Evolutionary conservation across 1,140 invertebrate species (phyloP), one percentile per base, ranked within the genome.

Genomic region (Camponotus vicinus): DNA sequence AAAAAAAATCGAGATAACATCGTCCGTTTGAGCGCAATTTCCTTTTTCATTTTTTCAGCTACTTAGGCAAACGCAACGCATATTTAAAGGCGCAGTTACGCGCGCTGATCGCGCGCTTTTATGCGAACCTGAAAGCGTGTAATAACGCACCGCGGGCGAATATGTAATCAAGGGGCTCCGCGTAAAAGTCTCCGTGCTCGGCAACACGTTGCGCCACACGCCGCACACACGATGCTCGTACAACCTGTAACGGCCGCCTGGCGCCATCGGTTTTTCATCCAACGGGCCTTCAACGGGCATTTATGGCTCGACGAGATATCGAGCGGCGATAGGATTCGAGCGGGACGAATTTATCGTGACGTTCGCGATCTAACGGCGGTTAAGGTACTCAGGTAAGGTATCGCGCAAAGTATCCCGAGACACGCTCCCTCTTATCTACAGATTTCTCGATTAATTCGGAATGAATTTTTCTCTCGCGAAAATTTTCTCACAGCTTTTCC

Each of bases 231-330:
- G 88, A 89, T 42, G 49, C 71, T 83, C 71, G 88, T 92, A 82
- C 49, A 89, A 92, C 88, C 90, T 86, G 92, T 91, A 92, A 92
- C 89, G 71, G 87, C 71, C 63, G 86, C 69, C 88, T 90, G 92
- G 93, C 92, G 92, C 93, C 92, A 84, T 84, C 84, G 79, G 78
- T 91, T 86, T 90, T 85, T 91, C 85, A 91, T 79, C 32, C 77
- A 57, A 21, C 21, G 11, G 59, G 64, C 80, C 61, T 78, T 70
- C 67, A 67, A 21, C 63, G 67, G 59, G 76, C 80, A 87, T 89
- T 91, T 85, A 89, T 73, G 55, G 82, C 80, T 69, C 59, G 80
- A 55, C 85, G 42, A 61, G 77, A 88, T 75, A 67, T 86, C 75
- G 34, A 59, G 64, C 45, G 27, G 40, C 73, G 85, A 86, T 88